Evolutionary conservation across 2,113 vertebrate species (phyloP).

Genomic region (Oncorhynchus gorbuscha): DNA sequence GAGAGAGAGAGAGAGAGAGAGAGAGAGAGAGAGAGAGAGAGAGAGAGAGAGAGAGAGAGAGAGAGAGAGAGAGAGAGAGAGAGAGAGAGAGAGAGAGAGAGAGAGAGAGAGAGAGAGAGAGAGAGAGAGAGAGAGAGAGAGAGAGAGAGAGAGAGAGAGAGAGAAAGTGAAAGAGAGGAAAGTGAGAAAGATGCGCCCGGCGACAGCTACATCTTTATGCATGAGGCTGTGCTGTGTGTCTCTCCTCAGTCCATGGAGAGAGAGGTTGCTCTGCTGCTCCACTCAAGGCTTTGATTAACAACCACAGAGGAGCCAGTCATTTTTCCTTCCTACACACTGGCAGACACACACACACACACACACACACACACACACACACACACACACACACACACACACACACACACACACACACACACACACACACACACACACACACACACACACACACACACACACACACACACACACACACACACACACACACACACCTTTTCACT

Average conservation of each 20-base stretch:
- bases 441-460: neutral
- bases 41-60: neutral
- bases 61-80: neutral
- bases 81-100: neutral
- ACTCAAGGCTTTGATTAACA: conserved; percentile 57
- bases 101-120: neutral
- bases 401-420: neutral
- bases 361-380: neutral
- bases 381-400: too few relatives aligned
- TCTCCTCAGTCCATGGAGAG: conserved; percentile 33
- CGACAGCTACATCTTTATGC: conserved; percentile 49
- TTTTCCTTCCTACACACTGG: conserved; percentile 32
- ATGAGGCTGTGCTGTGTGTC: conserved; percentile 34
- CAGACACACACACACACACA: conserved; percentile 15
- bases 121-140: neutral
- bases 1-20: neutral
- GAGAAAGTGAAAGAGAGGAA: conserved; percentile 1
- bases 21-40: neutral
- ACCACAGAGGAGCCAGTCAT: conserved; percentile 39
- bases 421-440: conserved; percentile 18
- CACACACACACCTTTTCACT: too few relatives aligned
- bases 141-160: neutral
- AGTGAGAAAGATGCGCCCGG: neutral
- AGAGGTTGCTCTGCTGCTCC: conserved; percentile 49
- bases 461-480: neutral